Percentiles rank a stretch among this genome's conserved stretches.
Evolutionary conservation across 2,797 vertebrate genomes (phyloP).

Genomic region (Silurus lanzhouensis): DNA sequence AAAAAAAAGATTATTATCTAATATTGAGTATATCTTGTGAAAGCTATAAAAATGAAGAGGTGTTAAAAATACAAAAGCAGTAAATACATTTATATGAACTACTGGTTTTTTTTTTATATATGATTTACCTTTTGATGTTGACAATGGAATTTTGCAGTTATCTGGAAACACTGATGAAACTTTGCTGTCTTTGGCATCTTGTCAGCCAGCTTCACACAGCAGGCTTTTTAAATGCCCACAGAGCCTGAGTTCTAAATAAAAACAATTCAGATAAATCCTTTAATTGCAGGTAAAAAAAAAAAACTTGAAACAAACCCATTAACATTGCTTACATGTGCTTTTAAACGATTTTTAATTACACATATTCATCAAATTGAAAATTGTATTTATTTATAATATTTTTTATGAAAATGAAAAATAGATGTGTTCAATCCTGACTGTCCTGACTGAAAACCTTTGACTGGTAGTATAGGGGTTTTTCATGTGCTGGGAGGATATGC

Average conservation of each 20-base stretch:
- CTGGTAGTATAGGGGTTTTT: background rate
- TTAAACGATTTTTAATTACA: background rate
- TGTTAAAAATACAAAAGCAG: background rate
- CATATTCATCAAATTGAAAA: no score
- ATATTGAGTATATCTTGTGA: background rate
- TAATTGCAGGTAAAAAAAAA: background rate
- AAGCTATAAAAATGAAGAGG: background rate
- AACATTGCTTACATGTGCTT: slow-evolving; percentile 1
- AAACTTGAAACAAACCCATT: no score
- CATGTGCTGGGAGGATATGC: background rate
- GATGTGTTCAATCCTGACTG: background rate
- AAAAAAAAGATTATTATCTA: background rate
- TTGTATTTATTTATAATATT: no score
- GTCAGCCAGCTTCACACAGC: background rate
- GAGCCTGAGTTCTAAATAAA: background rate
- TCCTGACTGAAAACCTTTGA: background rate
- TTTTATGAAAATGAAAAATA: no score
- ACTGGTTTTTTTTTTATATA: background rate
- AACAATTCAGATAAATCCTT: background rate
- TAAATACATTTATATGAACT: background rate
- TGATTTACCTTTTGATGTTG: background rate
- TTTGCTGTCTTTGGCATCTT: background rate
- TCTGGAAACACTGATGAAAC: background rate
- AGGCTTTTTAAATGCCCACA: background rate
- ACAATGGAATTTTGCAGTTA: background rate